Evolutionary conservation across 2,888 invertebrate genomes (phyloP), one percentile per base, ranked within the genome.

Genomic region (Perithous albicinctus): DNA sequence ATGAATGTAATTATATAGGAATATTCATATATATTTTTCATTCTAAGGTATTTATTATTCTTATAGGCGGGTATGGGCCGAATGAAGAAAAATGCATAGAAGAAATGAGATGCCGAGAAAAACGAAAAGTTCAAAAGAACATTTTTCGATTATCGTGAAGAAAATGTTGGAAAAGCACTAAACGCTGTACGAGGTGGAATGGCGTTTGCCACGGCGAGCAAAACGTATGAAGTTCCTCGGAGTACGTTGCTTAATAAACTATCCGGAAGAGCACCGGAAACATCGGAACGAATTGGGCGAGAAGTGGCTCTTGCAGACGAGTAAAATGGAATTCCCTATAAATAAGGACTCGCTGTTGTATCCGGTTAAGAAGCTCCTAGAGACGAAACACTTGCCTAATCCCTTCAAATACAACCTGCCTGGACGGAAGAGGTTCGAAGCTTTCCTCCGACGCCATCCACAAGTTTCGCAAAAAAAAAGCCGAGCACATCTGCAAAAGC

Each of bases 281-380:
- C 67, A 38, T 26, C 76, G n/a, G 66, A 72, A n/a, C 61, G 78
- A 46, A 80, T 81, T 86, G n/a, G 83, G 72, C 7, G 46, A 81
- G 18, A 51, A 20, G 5, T 87, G 87, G 87, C 48, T 87, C 1
- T 15, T 81, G 26, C 75, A 69, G 20, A 83, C 80, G 7, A 82
- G 81, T 23, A 84, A 78, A 78, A 85, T 73, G 70, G 85, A 83
- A 7, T 85, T 87, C 78, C 82, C 85, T 26, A 79, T 87, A 12
- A 80, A 84, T 67, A 87, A 84, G 38, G 77, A 84, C 12, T 69
- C 41, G 10, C 35, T 86, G 7, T 48, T 83, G 8, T 75, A 85
- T 51, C 84, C 85, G 8, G 85, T 86, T 0, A 84, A 86, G 54
- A 61, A 85, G 59, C 56, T 86, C 7, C 74, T 88, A 1, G 78